phyloP scores from a whole-genome alignment of 2,888 invertebrate genomes.

The Epinotia ramella region DNA sequence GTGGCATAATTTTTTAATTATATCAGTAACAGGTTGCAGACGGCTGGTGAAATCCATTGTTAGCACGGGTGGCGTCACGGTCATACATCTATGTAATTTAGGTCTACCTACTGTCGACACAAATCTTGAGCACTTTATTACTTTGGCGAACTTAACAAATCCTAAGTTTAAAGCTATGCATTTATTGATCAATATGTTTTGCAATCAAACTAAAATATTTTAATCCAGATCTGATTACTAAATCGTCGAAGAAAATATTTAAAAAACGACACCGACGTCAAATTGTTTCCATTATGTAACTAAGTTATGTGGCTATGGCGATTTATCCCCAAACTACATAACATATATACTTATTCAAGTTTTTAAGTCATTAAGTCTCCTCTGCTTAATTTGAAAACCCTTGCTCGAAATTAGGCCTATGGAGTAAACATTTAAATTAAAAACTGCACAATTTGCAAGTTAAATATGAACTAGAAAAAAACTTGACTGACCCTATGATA shows the following conservation, averaged over 20 bases:
- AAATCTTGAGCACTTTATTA: neutral
- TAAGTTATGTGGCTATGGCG: no score
- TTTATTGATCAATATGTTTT: no score
- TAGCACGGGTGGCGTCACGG: constrained; percentile 38
- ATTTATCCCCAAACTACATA: neutral
- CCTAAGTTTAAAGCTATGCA: no score
- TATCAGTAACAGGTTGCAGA: constrained; percentile 52
- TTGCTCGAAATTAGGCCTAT: no score
- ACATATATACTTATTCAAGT: neutral
- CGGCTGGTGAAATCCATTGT: constrained; percentile 67
- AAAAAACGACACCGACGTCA: no score
- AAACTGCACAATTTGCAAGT: neutral
- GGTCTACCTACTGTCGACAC: neutral
- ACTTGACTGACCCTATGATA: no score
- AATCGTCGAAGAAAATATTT: no score
- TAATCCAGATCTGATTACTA: no score
- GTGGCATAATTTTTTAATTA: constrained; percentile 70
- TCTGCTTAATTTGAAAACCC: neutral
- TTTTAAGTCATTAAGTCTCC: neutral
- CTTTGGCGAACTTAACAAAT: neutral
- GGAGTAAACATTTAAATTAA: no score
- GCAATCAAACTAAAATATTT: no score
- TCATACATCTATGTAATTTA: constrained; percentile 7
- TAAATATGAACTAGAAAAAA: constrained; percentile 1
- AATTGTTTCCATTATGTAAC: neutral